Conservation (phyloP, 2,113 vertebrate genomes). For the Cololabis saira region DNA sequence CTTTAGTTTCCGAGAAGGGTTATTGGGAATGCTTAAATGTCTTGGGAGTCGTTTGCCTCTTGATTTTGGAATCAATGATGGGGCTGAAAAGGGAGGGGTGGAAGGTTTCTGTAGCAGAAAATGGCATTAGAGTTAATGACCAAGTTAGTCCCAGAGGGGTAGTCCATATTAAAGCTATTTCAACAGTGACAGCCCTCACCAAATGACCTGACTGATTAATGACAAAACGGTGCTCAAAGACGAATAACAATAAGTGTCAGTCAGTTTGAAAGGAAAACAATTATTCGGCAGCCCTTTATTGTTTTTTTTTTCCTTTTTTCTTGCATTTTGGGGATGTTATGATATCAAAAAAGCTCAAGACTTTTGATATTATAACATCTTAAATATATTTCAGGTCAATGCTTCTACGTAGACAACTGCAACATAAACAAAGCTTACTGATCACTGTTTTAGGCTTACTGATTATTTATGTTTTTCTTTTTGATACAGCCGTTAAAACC, state of each 20-base stretch:
- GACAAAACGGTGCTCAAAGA: slow-evolving; percentile 70
- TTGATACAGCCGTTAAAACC: too few species aligned
- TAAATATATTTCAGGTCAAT: too few species aligned
- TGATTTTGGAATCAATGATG: slow-evolving; percentile 78
- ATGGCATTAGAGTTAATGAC: slow-evolving; percentile 85
- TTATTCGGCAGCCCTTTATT: slow-evolving; percentile 2
- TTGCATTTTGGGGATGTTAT: neutral
- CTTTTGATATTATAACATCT: too few species aligned
- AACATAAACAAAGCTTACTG: too few species aligned
- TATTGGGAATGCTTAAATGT: slow-evolving; percentile 54
- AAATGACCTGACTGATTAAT: slow-evolving; percentile 78
- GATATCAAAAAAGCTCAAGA: neutral
- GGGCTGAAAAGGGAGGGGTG: slow-evolving; percentile 51
- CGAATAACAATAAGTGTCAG: slow-evolving; percentile 75
- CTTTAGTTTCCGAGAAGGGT: slow-evolving; percentile 50
- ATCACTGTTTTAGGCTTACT: too few species aligned
- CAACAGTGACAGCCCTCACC: slow-evolving; percentile 75
- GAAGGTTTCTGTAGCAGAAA: slow-evolving; percentile 76
- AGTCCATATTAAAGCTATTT: slow-evolving; percentile 81
- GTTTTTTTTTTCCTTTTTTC: slow-evolving; percentile 14
- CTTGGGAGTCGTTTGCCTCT: slow-evolving; percentile 76
- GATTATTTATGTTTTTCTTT: too few species aligned
- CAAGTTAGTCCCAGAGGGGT: slow-evolving; percentile 77
- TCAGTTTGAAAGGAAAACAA: slow-evolving; percentile 50
- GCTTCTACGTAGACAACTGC: too few species aligned